Conservation (phyloP, 2,888 invertebrate species). For the Iselma pallidipennis region DNA sequence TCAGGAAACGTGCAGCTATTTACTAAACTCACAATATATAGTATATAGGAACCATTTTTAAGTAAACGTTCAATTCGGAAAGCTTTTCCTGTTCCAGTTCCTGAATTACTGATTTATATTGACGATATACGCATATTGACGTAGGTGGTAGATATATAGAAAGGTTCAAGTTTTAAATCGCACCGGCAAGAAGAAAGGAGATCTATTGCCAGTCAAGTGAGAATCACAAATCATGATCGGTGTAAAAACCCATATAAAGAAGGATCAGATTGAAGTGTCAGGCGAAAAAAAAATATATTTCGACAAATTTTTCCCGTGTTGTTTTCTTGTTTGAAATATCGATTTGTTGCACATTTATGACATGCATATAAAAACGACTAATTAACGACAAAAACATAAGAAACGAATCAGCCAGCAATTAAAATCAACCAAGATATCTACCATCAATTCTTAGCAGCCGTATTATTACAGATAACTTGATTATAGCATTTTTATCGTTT, state of each 20-base stretch:
- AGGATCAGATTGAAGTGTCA: not conserved
- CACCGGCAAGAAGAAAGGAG: not conserved
- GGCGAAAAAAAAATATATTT: not conserved
- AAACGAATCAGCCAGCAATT: constrained; percentile 13
- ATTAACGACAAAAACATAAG: constrained; percentile 10
- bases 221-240: constrained; percentile 2
- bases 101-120: constrained; percentile 45
- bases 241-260: too few relatives aligned
- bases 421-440: constrained; percentile 11
- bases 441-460: not conserved
- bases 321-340: not conserved
- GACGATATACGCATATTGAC: constrained; percentile 32
- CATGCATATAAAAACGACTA: constrained; percentile 1
- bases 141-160: not conserved
- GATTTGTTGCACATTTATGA: too few relatives aligned
- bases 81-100: constrained; percentile 34
- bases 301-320: not conserved
- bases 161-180: not conserved
- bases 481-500: constrained; percentile 4
- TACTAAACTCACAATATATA: constrained; percentile 36
- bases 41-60: constrained; percentile 37
- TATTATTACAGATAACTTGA: not conserved
- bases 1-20: constrained; percentile 39
- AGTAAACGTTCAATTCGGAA: constrained; percentile 42
- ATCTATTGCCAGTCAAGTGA: not conserved